phyloP scores from a whole-genome alignment of 2,888 invertebrate species.

The Oscheius sp. region DNA sequence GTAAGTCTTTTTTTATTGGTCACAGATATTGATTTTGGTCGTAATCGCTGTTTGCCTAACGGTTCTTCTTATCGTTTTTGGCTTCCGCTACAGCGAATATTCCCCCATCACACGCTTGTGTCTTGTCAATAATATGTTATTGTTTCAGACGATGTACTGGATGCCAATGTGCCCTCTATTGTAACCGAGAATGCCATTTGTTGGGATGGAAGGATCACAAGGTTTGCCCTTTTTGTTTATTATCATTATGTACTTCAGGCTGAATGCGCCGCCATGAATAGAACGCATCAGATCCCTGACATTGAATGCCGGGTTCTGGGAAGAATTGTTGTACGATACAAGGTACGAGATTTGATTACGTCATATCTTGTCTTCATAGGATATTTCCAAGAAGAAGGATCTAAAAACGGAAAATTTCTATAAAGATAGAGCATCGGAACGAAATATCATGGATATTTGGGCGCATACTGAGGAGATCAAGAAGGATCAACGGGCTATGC shows the following conservation, averaged over 20 bases:
- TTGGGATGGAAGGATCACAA: slow-evolving; percentile 71
- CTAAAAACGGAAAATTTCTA: slow-evolving; percentile 65
- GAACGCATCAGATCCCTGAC: slow-evolving; percentile 48
- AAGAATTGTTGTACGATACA: slow-evolving; percentile 67
- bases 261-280: slow-evolving; percentile 68
- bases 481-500: slow-evolving; percentile 61
- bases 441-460: slow-evolving; percentile 71
- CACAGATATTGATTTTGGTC: slow-evolving; percentile 14
- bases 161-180: slow-evolving; percentile 67
- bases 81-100: background rate
- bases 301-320: slow-evolving; percentile 71
- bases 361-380: slow-evolving; percentile 40
- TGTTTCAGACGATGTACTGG: slow-evolving; percentile 61
- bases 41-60: slow-evolving; percentile 10
- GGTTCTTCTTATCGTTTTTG: background rate
- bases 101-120: background rate
- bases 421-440: slow-evolving; percentile 61
- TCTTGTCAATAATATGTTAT: background rate
- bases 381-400: slow-evolving; percentile 65
- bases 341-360: slow-evolving; percentile 48
- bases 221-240: slow-evolving; percentile 34
- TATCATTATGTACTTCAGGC: slow-evolving; percentile 41
- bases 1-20: slow-evolving; percentile 1
- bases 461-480: slow-evolving; percentile 67
- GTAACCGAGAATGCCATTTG: slow-evolving; percentile 62